phyloP scores from a whole-genome alignment of 2,888 invertebrate genomes.

The Drymonia ruficornis region DNA sequence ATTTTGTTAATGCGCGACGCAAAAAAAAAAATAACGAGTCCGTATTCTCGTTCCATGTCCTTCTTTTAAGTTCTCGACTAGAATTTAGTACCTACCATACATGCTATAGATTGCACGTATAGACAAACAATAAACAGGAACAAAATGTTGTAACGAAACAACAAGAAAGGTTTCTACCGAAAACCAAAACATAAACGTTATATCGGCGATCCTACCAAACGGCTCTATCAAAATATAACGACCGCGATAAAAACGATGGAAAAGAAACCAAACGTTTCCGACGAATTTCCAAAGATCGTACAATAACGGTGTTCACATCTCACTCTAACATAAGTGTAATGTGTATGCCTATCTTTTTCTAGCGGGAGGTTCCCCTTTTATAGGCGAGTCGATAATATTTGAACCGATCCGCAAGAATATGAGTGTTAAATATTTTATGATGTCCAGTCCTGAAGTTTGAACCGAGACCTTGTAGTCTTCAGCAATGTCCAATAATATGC shows the following conservation, averaged over 20 bases:
- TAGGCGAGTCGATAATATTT: constrained; percentile 81
- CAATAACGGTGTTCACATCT: constrained; percentile 69
- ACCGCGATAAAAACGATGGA: constrained; percentile 82
- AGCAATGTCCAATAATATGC: constrained; percentile 25
- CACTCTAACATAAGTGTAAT: constrained; percentile 57
- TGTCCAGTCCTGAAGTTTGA: constrained; percentile 65
- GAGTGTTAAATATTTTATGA: constrained; percentile 82
- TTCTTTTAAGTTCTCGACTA: too few relatives aligned
- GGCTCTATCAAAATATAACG: constrained; percentile 84
- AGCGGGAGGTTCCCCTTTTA: constrained; percentile 74
- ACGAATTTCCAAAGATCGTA: constrained; percentile 80
- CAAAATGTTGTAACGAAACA: constrained; percentile 50
- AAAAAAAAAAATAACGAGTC: too few relatives aligned
- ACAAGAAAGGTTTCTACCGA: constrained; percentile 54
- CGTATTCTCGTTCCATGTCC: too few relatives aligned
- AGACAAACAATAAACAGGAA: constrained; percentile 50
- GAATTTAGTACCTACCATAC: too few relatives aligned
- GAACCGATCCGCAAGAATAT: constrained; percentile 72
- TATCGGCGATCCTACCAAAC: constrained; percentile 77
- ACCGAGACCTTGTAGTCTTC: constrained; percentile 29
- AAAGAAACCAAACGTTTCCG: constrained; percentile 81
- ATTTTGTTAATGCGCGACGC: too few relatives aligned
- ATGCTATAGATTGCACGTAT: too few relatives aligned
- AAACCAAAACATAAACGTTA: constrained; percentile 83
- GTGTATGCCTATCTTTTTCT: constrained; percentile 62